Conservation (phyloP, 2,113 vertebrate genomes). For the Protomyctophum bolini region DNA sequence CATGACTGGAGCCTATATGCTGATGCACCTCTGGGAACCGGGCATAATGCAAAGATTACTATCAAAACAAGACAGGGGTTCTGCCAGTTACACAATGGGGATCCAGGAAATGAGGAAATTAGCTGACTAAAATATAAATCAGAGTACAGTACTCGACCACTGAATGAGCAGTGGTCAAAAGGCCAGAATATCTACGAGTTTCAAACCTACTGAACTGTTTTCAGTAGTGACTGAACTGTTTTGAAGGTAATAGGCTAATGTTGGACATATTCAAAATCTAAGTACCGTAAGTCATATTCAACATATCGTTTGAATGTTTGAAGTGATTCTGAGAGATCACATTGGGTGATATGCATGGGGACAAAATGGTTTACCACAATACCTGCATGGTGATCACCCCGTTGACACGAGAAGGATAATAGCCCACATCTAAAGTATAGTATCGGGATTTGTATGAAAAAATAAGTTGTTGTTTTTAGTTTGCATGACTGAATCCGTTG, state of each 20-base stretch:
- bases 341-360: not conserved
- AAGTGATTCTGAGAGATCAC: not conserved
- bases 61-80: conserved; percentile 40
- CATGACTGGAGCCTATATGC: conserved; percentile 55
- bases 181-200: not conserved
- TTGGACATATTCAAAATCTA: not conserved
- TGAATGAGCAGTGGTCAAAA: not conserved
- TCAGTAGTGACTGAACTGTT: not conserved
- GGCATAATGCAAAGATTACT: conserved; percentile 57
- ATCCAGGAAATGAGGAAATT: conserved; percentile 35
- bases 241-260: conserved; percentile 1
- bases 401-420: not conserved
- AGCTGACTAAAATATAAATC: conserved; percentile 36
- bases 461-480: not conserved
- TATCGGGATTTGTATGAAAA: not conserved
- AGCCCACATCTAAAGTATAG: not conserved
- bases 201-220: not conserved
- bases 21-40: conserved; percentile 65
- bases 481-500: too few relatives aligned
- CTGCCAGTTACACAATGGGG: conserved; percentile 43
- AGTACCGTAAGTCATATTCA: not conserved
- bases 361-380: not conserved
- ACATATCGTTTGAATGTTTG: not conserved
- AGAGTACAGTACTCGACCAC: conserved; percentile 14
- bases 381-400: not conserved